Base-by-base conservation (phyloP, 2,113 vertebrate species). In the Hymenochirus boettgeri region DNA sequence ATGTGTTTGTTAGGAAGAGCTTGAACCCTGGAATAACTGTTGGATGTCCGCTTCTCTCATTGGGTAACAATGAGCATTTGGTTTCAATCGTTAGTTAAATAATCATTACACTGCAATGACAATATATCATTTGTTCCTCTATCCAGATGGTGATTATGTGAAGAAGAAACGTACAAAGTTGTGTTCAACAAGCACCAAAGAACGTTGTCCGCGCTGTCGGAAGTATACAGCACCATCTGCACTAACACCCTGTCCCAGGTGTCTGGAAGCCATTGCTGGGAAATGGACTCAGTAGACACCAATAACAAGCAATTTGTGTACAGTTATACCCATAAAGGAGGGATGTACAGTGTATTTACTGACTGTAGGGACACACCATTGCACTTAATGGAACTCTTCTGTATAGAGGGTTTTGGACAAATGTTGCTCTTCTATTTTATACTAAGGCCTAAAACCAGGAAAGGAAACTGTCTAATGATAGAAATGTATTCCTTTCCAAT, bases 161-260 rank as follows among this genome's bases (percentile, higher is more conserved):
- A 99, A 72, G 90, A 97, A 9, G 88, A 88, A 7, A 33, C 87
- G 0, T 99, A 92, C 64, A 88, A 83, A 61, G 83, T 98, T 1
- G 83, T 94, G 0, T 89, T 87, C 4, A 9, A 90, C 89, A 1
- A 70, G 83, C 13, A 77, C 86, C 39, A 88, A 86, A 64, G 79
- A 82, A 2, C 88, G 89, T 7, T 99, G 96, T 72, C 91, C 87
- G 0, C 92, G 96, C 11, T 99, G 96, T 65, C 85, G 94, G 7
- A 90, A 89, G 56, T 87, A 89, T 77, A 95, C 90, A 0, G 50
- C 93, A 0, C 48, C 81, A 13, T 84, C 88, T 1, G 18, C 82
- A 0, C 88, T 89, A 12, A 76, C 85, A 18, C 84, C 89, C 7
- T 99, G 96, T 70, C 79, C 89, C 0, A 93, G 96, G 3, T 99